A percentile compares a stretch with the other conserved stretches of the same genome.
Evolutionary conservation across 2,113 vertebrate genomes (phyloP).

Genomic region (Pomatostomus ruficeps): DNA sequence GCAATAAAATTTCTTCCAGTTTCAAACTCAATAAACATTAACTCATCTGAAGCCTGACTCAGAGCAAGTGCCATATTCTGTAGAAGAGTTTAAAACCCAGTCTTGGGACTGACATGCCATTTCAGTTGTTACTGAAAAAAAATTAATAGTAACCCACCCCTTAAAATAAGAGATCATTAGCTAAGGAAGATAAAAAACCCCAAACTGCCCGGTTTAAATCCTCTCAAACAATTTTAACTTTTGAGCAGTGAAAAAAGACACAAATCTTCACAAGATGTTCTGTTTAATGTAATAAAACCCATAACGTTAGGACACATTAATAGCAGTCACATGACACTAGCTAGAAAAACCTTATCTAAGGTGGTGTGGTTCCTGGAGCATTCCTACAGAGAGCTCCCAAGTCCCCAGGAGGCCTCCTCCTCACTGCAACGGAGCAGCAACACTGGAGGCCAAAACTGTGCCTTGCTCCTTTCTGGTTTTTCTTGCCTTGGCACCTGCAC

Average conservation of each 20-base stretch:
- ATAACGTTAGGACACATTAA: too few relatives aligned
- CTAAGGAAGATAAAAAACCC: not conserved
- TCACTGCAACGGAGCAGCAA: rapidly evolving
- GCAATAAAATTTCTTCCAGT: not conserved
- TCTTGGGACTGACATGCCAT: not conserved
- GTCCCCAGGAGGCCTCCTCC: not conserved
- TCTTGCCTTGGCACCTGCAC: not conserved
- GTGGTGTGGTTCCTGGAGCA: not conserved
- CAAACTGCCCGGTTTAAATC: not conserved
- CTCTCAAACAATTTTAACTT: not conserved
- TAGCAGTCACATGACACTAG: rapidly evolving
- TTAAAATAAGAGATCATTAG: not conserved
- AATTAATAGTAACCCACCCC: not conserved
- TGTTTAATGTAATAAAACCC: not conserved
- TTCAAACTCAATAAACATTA: not conserved
- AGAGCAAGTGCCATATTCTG: not conserved
- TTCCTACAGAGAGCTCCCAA: not conserved
- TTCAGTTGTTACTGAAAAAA: not conserved
- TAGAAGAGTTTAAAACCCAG: not conserved
- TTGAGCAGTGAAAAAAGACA: not conserved
- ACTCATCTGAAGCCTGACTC: not conserved
- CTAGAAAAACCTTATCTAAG: not conserved
- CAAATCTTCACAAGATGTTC: not conserved
- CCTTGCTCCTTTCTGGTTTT: not conserved
- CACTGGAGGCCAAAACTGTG: too few relatives aligned